phyloP scores from a whole-genome alignment of 2,888 invertebrate genomes.

The Idaea aversata region DNA sequence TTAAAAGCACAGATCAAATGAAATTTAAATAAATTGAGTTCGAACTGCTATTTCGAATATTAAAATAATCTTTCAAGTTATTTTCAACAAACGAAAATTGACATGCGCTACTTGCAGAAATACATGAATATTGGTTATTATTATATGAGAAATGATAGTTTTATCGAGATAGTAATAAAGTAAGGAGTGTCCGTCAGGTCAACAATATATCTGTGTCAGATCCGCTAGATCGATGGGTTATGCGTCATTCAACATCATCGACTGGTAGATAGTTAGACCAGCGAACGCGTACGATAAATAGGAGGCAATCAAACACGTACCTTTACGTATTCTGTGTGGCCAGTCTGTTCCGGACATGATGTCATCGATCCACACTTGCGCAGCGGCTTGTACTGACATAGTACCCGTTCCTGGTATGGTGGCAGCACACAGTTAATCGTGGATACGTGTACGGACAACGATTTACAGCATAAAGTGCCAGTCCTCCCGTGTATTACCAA shows the following conservation, averaged over 20 bases:
- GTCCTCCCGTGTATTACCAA: slow-evolving; percentile 79
- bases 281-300: slow-evolving; percentile 49
- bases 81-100: neutral
- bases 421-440: slow-evolving; percentile 73
- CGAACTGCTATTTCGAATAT: neutral
- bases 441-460: slow-evolving; percentile 76
- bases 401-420: slow-evolving; percentile 51
- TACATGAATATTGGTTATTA: too few species aligned
- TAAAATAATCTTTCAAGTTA: neutral
- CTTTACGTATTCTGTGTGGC: slow-evolving; percentile 71
- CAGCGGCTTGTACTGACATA: slow-evolving; percentile 68
- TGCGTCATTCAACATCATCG: slow-evolving; percentile 50
- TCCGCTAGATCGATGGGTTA: slow-evolving; percentile 35
- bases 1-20: too few species aligned
- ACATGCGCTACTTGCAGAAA: too few species aligned
- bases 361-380: slow-evolving; percentile 66
- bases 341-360: slow-evolving; percentile 72
- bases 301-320: slow-evolving; percentile 57
- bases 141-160: too few species aligned
- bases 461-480: slow-evolving; percentile 78
- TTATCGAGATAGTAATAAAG: neutral
- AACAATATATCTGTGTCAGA: slow-evolving; percentile 18
- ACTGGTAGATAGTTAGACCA: slow-evolving; percentile 24
- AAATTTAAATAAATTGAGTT: too few species aligned
- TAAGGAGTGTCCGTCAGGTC: neutral